Evolutionary conservation across 30 jellyfish, hydroid and myxozoan species (phyloP).

Genomic region (Rhopilema esculentum): DNA sequence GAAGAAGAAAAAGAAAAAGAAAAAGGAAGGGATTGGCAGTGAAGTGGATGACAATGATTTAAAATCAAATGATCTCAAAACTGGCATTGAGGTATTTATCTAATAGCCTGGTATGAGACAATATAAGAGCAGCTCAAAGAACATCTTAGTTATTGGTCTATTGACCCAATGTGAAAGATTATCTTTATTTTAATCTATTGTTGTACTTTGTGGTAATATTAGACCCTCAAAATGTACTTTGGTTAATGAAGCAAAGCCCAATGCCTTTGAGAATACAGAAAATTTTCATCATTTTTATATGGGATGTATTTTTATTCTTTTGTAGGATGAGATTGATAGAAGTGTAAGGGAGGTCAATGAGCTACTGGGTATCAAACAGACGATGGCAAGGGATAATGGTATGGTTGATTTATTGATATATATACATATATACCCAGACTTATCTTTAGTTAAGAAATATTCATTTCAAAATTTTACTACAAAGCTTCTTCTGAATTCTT

Average conservation of each 20-base stretch:
- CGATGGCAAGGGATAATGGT: background rate
- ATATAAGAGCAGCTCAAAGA: background rate
- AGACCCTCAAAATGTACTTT: no score
- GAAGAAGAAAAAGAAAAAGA: slow-evolving; percentile 45
- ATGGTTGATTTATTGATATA: background rate
- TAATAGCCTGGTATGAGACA: background rate
- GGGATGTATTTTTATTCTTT: background rate
- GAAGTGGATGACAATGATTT: background rate
- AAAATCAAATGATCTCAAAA: background rate
- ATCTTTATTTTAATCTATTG: no score
- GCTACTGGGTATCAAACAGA: slow-evolving; percentile 51
- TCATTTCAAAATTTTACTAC: background rate
- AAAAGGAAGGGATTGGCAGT: background rate
- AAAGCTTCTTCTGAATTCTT: background rate
- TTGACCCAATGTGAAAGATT: no score
- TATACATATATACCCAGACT: background rate
- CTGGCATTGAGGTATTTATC: background rate
- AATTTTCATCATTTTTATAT: background rate
- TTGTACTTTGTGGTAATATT: no score
- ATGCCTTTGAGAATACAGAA: no score
- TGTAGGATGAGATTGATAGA: slow-evolving; percentile 72
- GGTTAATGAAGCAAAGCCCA: no score
- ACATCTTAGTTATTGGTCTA: no score
- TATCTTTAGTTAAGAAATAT: background rate
- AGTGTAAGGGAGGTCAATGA: slow-evolving; percentile 66